phyloP scores from a whole-genome alignment of 2,113 vertebrate genomes.

The Jacana jacana region DNA sequence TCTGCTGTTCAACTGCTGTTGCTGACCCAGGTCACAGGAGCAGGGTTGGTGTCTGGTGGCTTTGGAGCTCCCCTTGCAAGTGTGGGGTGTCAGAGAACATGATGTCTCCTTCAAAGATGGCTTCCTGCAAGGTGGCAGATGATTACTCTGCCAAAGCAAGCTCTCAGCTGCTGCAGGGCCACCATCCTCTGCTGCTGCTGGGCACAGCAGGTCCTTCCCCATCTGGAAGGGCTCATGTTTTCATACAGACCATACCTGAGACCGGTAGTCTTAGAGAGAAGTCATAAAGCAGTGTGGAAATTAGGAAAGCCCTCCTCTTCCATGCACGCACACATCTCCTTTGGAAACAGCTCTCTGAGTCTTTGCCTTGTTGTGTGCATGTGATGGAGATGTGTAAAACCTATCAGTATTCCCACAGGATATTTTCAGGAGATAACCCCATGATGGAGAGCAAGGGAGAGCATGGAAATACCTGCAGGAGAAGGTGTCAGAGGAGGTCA shows the following conservation, averaged over 20 bases:
- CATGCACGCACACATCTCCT: neutral
- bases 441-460: neutral
- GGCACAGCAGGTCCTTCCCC: neutral
- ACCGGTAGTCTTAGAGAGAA: neutral
- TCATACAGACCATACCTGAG: neutral
- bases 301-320: fast-evolving
- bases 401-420: neutral
- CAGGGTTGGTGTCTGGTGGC: fast-evolving
- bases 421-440: neutral
- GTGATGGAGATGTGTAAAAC: neutral
- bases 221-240: neutral
- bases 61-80: neutral
- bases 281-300: neutral
- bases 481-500: neutral
- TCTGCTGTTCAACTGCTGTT: neutral
- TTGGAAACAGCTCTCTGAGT: fast-evolving
- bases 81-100: neutral
- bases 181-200: neutral
- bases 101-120: neutral
- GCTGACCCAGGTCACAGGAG: neutral
- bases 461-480: neutral
- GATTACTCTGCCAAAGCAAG: neutral
- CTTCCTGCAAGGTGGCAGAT: neutral
- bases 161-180: neutral
- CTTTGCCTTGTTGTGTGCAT: neutral